Base-by-base conservation (phyloP, 2,797 vertebrate genomes). In the Spatula clypeata region DNA sequence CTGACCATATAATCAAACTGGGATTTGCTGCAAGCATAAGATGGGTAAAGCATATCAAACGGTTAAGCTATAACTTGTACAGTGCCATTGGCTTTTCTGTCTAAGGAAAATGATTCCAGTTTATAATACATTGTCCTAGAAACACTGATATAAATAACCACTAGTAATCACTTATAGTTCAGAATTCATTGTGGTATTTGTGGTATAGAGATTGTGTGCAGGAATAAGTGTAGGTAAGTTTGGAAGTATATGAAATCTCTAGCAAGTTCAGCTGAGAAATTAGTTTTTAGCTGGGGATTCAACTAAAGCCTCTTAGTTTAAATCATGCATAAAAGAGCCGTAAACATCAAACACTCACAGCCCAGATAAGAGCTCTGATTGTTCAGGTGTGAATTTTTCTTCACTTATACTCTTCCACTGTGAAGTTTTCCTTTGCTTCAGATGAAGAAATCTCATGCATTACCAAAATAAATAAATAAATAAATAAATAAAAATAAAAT, bases 171-270 rank as follows among this genome's bases (percentile, higher is more conserved):
- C 2, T 0, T 31, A 23, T 27, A 88, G 42, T 9, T 18, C 9
- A 16, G 24, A 32, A 73, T 49, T 24, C 16, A 7, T 27, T 76
- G 20, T 18, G 13, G 9, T 29, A 53, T 73, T 79, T 38, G 9
- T n/a, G 3, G 18, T 65, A 15, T 71, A 58, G 34, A 53, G 0
- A 0, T 6, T 47, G 1, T 11, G 6, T 32, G 12, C 36, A 76
- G 31, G 27, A 81, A 3, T 11, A n/a, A 79, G 10, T 6, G 13
- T 10, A 42, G 36, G 1, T 51, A 24, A 14, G 6, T 69, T 44
- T 72, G 15, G 54, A 24, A 77, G 11, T 51, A 34, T 38, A 51
- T 6, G 23, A 85, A 93, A 67, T 72, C 49, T 47, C n/a, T 20
- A 54, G 15, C 14, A 91, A 81, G 18, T 81, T 74, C 44, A 71